Base-by-base conservation (phyloP, 1,140 invertebrate species). In the Stegodyphus dumicola region DNA sequence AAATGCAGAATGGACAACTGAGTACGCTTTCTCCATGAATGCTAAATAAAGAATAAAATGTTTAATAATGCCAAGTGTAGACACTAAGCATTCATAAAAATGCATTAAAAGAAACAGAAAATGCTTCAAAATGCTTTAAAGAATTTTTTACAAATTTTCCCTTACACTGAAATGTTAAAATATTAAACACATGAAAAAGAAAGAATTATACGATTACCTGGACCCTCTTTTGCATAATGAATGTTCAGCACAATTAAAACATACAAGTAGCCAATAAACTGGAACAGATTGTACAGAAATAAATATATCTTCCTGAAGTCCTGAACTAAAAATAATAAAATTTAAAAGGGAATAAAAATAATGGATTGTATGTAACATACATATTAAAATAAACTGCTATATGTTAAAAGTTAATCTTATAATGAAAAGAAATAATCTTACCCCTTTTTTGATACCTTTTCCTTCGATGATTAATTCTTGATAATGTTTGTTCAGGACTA, bases 231-330 rank as follows among this genome's bases (percentile, higher is more conserved):
- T 1, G 93, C 92, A 90, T 95, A 97, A 76, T 94, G 92, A 17
- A 96, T 93, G 3, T 90, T 90, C 90, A 98, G 93, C 13, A 97
- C 94, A 33, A 92, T 90, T 18, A 96, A 89, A 53, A 97, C 92
- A 89, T 96, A 98, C 6, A 93, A 91, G 90, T 94, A 98, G 10
- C 96, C 96, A 85, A 97, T 92, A 90, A 96, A 96, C 93, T 98
- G 97, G 89, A 94, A 95, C 81, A 98, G 91, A 91, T 98, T 98
- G 91, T 98, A 98, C 70, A 97, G 90, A 81, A 96, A 93, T 70
- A 98, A 91, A 90, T 98, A 98, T 0, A 95, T 94, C 89, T 95
- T 96, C 88, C 94, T 95, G 11, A 95, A 92, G 89, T 95, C 94
- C 90, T 97, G 77, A 67, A 87, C 87, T 87, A 18, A 87, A 84